Evolutionary conservation across 2,888 invertebrate species (phyloP).

Genomic region (Epistrophella euchroma): DNA sequence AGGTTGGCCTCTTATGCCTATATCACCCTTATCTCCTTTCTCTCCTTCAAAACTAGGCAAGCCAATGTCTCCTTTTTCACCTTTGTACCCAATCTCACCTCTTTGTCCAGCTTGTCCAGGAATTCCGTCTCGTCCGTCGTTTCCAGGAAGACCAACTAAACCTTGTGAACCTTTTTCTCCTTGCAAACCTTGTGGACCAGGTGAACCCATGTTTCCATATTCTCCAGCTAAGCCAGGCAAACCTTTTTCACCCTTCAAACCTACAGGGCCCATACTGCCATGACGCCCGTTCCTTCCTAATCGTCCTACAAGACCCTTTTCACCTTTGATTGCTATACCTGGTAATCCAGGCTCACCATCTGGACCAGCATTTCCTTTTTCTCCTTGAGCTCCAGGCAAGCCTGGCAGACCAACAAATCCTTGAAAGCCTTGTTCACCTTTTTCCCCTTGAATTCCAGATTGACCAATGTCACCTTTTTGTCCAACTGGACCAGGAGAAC

Average conservation of each 20-base stretch:
- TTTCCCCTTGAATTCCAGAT: slow-evolving; percentile 86
- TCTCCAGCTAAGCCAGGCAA: slow-evolving; percentile 88
- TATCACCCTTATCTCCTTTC: slow-evolving; percentile 87
- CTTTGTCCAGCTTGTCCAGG: slow-evolving; percentile 85
- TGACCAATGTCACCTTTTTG: slow-evolving; percentile 84
- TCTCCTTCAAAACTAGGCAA: slow-evolving; percentile 86
- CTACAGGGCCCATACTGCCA: slow-evolving; percentile 87
- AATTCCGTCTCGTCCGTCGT: slow-evolving; percentile 87
- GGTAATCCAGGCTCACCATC: slow-evolving; percentile 87
- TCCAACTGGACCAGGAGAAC: slow-evolving; percentile 86
- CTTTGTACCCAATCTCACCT: slow-evolving; percentile 85
- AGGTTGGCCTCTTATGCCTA: slow-evolving; percentile 85
- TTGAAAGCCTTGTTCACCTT: slow-evolving; percentile 87
- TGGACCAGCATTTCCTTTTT: slow-evolving; percentile 87
- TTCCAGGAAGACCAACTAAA: slow-evolving; percentile 86
- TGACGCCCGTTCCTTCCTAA: slow-evolving; percentile 90
- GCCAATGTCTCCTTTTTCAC: slow-evolving; percentile 88
- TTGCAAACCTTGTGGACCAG: slow-evolving; percentile 87
- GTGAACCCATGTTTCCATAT: slow-evolving; percentile 87
- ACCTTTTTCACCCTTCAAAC: slow-evolving; percentile 90
- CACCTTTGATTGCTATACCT: slow-evolving; percentile 89
- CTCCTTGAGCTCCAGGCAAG: slow-evolving; percentile 84
- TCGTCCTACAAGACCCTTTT: slow-evolving; percentile 92
- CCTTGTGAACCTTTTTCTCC: slow-evolving; percentile 91
- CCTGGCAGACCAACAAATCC: slow-evolving; percentile 86